Evolutionary conservation across 2,888 invertebrate genomes (phyloP).

Genomic region (Drosophila merina): DNA sequence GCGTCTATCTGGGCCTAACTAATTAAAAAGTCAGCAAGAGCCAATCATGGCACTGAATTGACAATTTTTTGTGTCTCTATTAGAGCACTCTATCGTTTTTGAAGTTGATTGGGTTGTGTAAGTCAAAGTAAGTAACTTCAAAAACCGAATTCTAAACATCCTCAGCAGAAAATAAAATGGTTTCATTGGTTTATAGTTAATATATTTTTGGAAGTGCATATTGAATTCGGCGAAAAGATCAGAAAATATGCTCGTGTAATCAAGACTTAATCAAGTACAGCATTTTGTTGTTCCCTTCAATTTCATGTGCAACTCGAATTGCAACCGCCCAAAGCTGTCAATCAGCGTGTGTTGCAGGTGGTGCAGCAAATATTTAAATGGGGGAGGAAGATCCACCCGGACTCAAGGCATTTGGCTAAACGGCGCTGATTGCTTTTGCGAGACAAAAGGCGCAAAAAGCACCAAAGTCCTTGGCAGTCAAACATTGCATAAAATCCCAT

Average conservation of each 20-base stretch:
- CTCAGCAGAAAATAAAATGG: too few relatives aligned
- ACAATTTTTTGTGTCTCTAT: constrained; percentile 23
- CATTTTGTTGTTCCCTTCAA: constrained; percentile 61
- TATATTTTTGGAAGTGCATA: neutral
- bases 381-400: constrained; percentile 24
- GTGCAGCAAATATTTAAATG: constrained; percentile 33
- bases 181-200: neutral
- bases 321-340: constrained; percentile 73
- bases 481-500: constrained; percentile 69
- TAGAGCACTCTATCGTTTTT: too few relatives aligned
- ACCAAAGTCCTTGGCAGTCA: constrained; percentile 51
- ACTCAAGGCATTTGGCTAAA: constrained; percentile 38
- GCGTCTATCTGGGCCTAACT: constrained; percentile 53
- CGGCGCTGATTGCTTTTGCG: constrained; percentile 55
- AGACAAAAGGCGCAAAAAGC: constrained; percentile 61
- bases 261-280: constrained; percentile 69
- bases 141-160: too few relatives aligned
- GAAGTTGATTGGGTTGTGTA: neutral
- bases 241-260: constrained; percentile 1
- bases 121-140: too few relatives aligned
- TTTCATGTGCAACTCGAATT: constrained; percentile 63
- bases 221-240: neutral
- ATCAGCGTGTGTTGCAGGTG: constrained; percentile 73
- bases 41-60: constrained; percentile 66
- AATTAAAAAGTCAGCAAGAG: constrained; percentile 64